phyloP scores from a whole-genome alignment of 1,140 invertebrate species.

The Musca domestica region DNA sequence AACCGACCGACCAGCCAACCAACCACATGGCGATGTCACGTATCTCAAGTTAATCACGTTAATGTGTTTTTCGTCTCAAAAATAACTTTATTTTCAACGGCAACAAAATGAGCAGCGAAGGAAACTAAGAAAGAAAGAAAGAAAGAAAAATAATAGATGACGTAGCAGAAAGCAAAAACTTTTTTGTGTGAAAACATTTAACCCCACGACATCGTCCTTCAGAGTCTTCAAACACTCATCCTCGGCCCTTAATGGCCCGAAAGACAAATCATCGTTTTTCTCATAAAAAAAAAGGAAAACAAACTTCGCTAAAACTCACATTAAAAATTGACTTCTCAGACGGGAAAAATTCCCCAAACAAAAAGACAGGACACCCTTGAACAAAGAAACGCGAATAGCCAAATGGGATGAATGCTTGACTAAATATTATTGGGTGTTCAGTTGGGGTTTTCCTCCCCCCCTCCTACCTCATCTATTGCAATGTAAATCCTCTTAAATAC shows the following conservation, averaged over 20 bases:
- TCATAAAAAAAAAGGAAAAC: not conserved
- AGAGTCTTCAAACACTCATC: not conserved
- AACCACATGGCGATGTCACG: not conserved
- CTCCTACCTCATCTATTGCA: conserved; percentile 17
- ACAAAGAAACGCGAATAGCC: not conserved
- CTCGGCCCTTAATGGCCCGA: too few species aligned
- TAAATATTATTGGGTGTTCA: not conserved
- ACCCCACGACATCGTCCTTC: not conserved
- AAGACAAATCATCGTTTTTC: not conserved
- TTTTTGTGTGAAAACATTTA: conserved; percentile 15
- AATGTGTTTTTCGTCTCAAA: not conserved
- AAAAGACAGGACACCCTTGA: not conserved
- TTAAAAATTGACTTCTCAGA: conserved; percentile 17
- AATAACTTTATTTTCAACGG: too few species aligned
- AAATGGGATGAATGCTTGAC: not conserved
- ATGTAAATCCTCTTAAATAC: conserved; percentile 53
- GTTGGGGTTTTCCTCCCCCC: too few species aligned
- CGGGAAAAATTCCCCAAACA: not conserved
- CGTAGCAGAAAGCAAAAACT: not conserved
- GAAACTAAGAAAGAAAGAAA: not conserved
- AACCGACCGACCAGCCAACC: too few species aligned
- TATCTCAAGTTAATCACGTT: conserved; percentile 11
- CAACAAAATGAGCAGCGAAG: too few species aligned
- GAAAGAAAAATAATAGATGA: not conserved
- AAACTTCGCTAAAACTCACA: not conserved